Conservation (phyloP, 2,113 vertebrate species). For the Lepisosteus osseus region DNA sequence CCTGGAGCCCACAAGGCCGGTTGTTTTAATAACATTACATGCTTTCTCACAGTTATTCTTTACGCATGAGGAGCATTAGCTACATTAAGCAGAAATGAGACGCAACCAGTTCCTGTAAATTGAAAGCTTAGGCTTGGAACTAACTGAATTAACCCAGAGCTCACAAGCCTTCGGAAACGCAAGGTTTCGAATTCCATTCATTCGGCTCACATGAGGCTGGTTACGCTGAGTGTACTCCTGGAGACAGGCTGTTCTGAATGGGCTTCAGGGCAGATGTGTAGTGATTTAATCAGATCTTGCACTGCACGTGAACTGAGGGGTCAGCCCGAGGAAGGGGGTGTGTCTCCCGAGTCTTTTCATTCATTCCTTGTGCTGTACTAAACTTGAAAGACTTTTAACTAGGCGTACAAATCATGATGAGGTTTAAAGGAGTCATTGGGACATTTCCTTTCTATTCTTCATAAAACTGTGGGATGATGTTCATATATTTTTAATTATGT, state of each 20-base stretch:
- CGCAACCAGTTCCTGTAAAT: constrained; percentile 34
- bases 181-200: background rate
- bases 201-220: constrained; percentile 1
- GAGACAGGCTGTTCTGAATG: background rate
- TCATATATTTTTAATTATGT: too few relatives aligned
- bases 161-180: background rate
- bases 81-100: constrained; percentile 25
- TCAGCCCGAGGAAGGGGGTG: too few relatives aligned
- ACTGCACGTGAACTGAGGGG: too few relatives aligned
- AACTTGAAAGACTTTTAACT: too few relatives aligned
- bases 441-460: too few relatives aligned
- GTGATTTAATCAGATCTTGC: background rate
- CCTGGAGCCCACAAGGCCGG: background rate
- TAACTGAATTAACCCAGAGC: constrained; percentile 18
- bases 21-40: constrained; percentile 14
- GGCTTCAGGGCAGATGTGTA: background rate
- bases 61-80: constrained; percentile 30
- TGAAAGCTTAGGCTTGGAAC: constrained; percentile 10
- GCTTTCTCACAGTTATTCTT: background rate
- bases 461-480: too few relatives aligned
- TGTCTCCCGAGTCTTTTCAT: too few relatives aligned
- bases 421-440: too few relatives aligned
- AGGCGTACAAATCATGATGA: too few relatives aligned
- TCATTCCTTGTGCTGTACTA: too few relatives aligned
- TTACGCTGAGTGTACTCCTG: background rate